A percentile compares a stretch with the other conserved stretches of the same genome.
phyloP scores from a whole-genome alignment of 2,113 vertebrate species.

The Seriola dumerili region DNA sequence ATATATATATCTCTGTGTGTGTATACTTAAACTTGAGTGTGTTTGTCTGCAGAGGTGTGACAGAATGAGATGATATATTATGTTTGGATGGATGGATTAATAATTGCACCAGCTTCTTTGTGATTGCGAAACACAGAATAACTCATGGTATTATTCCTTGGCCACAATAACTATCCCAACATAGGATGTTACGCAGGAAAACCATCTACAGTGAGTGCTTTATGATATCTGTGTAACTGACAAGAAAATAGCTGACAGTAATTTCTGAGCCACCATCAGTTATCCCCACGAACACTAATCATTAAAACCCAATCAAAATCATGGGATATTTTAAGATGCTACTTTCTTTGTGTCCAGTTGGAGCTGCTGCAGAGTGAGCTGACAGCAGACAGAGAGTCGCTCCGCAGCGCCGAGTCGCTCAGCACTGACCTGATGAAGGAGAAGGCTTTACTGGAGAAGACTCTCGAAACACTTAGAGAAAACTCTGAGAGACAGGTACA shows the following conservation, averaged over 20 bases:
- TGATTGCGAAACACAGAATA: not conserved
- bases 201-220: not conserved
- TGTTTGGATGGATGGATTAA: constrained; percentile 29
- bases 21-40: not conserved
- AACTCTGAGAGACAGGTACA: constrained; percentile 96
- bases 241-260: not conserved
- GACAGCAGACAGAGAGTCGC: constrained; percentile 89
- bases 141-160: not conserved
- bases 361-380: constrained; percentile 91
- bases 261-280: not conserved
- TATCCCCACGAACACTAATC: not conserved
- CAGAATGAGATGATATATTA: constrained; percentile 25
- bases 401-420: constrained; percentile 90
- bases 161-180: not conserved
- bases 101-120: not conserved
- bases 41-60: constrained; percentile 10
- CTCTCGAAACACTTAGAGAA: constrained; percentile 92
- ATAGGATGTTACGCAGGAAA: no score
- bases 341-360: constrained; percentile 82
- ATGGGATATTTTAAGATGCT: not conserved
- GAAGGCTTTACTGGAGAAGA: constrained; percentile 95
- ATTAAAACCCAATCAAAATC: not conserved
- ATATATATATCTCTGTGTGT: constrained; percentile 10
- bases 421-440: constrained; percentile 97
- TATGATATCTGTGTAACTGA: not conserved